Evolutionary conservation across 2,888 invertebrate species (phyloP).

Genomic region (Acheta domesticus): DNA sequence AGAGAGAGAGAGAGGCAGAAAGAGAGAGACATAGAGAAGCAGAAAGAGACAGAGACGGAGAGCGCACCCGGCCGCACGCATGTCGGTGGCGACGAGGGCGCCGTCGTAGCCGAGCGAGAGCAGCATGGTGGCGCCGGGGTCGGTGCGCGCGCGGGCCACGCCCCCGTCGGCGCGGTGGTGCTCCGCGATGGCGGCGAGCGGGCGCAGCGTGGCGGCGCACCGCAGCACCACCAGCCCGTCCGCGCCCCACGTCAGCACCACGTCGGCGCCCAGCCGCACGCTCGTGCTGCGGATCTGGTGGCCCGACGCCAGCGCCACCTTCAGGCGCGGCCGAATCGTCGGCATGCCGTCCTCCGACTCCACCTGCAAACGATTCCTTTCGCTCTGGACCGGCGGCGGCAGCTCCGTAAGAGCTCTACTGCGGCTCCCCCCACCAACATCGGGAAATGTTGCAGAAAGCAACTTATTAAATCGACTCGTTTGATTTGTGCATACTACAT

Average conservation of each 20-base stretch:
- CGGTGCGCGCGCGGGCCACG: not conserved
- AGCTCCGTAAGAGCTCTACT: too few species aligned
- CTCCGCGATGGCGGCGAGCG: not conserved
- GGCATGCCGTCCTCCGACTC: too few species aligned
- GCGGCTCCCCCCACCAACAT: too few species aligned
- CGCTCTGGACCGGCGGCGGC: too few species aligned
- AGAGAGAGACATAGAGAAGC: too few species aligned
- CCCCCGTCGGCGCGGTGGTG: constrained; percentile 24
- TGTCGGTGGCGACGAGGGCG: not conserved
- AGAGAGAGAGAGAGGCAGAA: too few species aligned
- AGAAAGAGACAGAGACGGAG: too few species aligned
- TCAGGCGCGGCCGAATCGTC: not conserved
- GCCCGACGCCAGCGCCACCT: not conserved
- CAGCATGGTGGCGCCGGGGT: not conserved
- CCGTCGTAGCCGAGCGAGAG: constrained; percentile 19
- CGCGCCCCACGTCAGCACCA: constrained; percentile 22
- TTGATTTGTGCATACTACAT: too few species aligned
- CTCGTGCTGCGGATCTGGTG: not conserved
- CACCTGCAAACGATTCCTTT: too few species aligned
- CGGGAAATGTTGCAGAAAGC: too few species aligned
- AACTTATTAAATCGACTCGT: too few species aligned
- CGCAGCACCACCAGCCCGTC: constrained; percentile 19
- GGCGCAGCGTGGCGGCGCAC: not conserved
- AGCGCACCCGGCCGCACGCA: too few species aligned
- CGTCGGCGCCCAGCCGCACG: not conserved